Percentiles rank a stretch among this genome's conserved stretches.
phyloP scores from a whole-genome alignment of 2,888 invertebrate species.

The Euplagia quadripunctaria region DNA sequence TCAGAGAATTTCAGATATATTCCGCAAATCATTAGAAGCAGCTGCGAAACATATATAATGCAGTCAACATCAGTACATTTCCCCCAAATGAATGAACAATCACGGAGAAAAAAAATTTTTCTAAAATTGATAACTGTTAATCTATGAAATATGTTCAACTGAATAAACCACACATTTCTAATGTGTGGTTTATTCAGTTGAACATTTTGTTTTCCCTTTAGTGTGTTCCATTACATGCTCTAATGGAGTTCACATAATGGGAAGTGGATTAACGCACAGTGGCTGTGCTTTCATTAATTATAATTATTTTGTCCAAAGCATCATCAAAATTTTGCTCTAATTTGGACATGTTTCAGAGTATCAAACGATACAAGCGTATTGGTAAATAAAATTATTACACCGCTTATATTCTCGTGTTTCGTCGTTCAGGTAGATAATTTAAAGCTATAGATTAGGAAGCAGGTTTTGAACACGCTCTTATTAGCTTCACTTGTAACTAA shows the following conservation, averaged over 20 bases:
- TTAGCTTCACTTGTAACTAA: too few relatives aligned
- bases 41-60: constrained; percentile 10
- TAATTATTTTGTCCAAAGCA: constrained; percentile 58
- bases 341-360: constrained; percentile 46
- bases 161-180: constrained; percentile 19
- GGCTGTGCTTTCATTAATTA: constrained; percentile 57
- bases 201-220: constrained; percentile 55
- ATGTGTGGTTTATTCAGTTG: constrained; percentile 47
- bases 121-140: constrained; percentile 34
- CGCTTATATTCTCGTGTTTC: neutral
- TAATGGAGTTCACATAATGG: constrained; percentile 55
- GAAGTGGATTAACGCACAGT: constrained; percentile 50
- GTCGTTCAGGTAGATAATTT: neutral
- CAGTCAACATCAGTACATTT: constrained; percentile 27
- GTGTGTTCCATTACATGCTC: constrained; percentile 54
- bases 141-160: neutral
- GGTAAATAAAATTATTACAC: constrained; percentile 19
- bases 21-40: constrained; percentile 21
- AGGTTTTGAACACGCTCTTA: neutral
- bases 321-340: constrained; percentile 57
- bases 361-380: constrained; percentile 26
- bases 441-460: neutral
- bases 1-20: constrained; percentile 23
- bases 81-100: constrained; percentile 17
- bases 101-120: constrained; percentile 30